Conservation (phyloP, 2,113 vertebrate species). For the Phaethon lepturus region DNA sequence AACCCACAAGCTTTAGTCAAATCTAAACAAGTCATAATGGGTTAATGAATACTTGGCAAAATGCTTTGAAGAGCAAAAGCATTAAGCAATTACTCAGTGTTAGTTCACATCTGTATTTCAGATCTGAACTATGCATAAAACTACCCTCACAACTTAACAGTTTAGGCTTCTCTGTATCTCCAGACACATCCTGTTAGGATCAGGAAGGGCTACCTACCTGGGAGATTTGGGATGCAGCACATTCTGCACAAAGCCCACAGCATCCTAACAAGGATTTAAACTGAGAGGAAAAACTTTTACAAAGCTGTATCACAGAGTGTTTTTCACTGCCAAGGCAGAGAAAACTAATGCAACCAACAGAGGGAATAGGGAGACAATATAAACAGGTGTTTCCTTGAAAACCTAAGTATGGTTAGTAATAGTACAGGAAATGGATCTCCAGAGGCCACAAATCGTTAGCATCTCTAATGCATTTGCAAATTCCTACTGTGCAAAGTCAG, state of each 20-base stretch:
- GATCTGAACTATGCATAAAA: not conserved
- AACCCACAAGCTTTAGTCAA: not conserved
- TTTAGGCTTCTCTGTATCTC: not conserved
- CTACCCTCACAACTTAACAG: not conserved
- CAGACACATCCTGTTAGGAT: not conserved
- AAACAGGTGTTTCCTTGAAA: conserved; percentile 73
- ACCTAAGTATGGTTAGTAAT: conserved; percentile 43
- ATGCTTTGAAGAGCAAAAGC: not conserved
- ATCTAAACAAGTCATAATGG: not conserved
- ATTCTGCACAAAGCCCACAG: not conserved
- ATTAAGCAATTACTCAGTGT: not conserved
- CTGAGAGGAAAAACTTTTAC: not conserved
- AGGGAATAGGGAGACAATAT: conserved; percentile 42
- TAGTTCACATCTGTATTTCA: not conserved
- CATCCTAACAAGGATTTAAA: not conserved
- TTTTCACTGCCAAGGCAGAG: conserved; percentile 22
- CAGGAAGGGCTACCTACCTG: not conserved
- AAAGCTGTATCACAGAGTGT: not conserved
- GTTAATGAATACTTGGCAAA: not conserved
- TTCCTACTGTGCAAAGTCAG: conserved; percentile 75
- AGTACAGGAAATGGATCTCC: conserved; percentile 68
- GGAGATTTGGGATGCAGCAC: not conserved
- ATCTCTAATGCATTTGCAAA: conserved; percentile 71
- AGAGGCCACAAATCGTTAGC: conserved; percentile 63
- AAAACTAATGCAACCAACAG: conserved; percentile 11